Evolutionary conservation across 2,113 vertebrate species (phyloP).

Genomic region (Notarius lentiginosus): DNA sequence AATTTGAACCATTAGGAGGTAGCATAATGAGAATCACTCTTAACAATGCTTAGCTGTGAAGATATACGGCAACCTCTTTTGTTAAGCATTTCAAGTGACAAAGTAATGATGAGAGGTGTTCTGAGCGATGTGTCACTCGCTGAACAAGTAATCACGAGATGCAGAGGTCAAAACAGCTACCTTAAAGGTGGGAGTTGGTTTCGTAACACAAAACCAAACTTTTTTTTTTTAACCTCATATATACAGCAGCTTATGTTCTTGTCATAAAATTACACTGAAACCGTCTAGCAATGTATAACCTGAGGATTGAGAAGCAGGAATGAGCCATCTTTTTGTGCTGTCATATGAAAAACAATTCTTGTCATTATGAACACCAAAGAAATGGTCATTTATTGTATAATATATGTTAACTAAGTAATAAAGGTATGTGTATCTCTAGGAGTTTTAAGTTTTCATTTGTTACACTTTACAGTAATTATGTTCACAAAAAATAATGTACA

Average conservation of each 20-base stretch:
- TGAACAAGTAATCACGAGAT: conserved; percentile 69
- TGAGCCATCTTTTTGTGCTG: background rate
- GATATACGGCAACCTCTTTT: conserved; percentile 68
- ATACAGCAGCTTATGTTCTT: conserved; percentile 60
- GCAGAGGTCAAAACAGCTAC: conserved; percentile 73
- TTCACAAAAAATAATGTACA: background rate
- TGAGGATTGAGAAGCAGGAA: background rate
- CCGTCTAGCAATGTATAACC: background rate
- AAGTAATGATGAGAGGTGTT: conserved; percentile 67
- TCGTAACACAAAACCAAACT: conserved; percentile 61
- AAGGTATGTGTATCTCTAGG: background rate
- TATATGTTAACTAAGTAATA: no score
- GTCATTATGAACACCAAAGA: background rate
- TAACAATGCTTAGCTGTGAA: conserved; percentile 63
- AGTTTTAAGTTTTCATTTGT: background rate
- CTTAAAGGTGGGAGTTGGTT: conserved; percentile 71
- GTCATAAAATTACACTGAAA: conserved; percentile 65
- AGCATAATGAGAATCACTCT: conserved; percentile 64
- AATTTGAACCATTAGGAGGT: conserved; percentile 64
- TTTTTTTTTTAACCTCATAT: conserved; percentile 60
- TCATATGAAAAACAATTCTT: background rate
- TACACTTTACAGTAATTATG: background rate
- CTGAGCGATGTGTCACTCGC: conserved; percentile 61
- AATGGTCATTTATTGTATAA: background rate
- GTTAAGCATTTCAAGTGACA: conserved; percentile 69